Evolutionary conservation across 2,113 vertebrate species (phyloP), one percentile per base, ranked within the genome.

Genomic region (Neolamprologus variostigma): DNA sequence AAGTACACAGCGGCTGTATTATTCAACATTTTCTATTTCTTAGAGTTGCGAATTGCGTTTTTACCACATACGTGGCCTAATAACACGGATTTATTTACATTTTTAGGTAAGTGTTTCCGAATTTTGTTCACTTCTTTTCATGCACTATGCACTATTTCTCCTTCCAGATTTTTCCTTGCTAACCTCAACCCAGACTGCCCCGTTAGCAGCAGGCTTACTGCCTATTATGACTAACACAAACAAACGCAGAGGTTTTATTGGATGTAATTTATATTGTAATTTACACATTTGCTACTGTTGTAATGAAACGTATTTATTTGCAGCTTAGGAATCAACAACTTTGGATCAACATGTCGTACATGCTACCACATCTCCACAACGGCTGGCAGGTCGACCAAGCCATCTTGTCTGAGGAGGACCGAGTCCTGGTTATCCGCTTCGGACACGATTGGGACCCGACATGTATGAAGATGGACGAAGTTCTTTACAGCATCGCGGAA

Each of bases 381-480:
- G 99, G 98, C 94, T 99, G 99, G 99, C 99, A 99, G 90, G 99
- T 99, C 5, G 99, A 99, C 93, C 99, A 99, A 95, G 98, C 98
- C 92, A 99, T 99, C 89, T 96, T 99, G 9, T 99, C 99, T 0
- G 99, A 99, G 79, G 99, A 99, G 92, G 99, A 99, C 94, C 96
- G 98, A 1, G 99, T 98, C 1, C 96, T 99, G 1, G 98, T 99
- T 23, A 99, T 98, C 84, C 97, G 99, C 13, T 99, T 99, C 19
- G 99, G 99, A 3, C 98, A 99, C 88, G 98, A 99, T 92, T 99
- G 99, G 99, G 99, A 99, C 93, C 99, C 98, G 1, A 99, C 98
- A 0, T 99, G 99, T 73, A 99, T 99, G 98, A 99, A 99, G 14
- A 99, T 99, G 99, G 99, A 99, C 61, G 98, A 99, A 54, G 98